Evolutionary conservation across 2,888 invertebrate species (phyloP).

Genomic region (Cyrtodaria siliqua): DNA sequence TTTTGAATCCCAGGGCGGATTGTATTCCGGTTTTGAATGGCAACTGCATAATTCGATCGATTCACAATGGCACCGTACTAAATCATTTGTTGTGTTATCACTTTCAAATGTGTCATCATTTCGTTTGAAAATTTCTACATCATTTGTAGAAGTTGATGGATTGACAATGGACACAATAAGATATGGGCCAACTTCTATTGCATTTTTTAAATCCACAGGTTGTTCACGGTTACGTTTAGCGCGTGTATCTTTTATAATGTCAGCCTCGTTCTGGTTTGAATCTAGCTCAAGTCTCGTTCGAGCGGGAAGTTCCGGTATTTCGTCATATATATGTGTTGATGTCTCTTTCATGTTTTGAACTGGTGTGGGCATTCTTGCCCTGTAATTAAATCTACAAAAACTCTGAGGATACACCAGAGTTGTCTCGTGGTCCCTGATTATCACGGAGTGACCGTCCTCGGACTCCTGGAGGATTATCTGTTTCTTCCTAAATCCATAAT

Average conservation of each 20-base stretch:
- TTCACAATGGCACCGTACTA: constrained; percentile 27
- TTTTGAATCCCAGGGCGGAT: constrained; percentile 26
- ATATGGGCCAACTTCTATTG: constrained; percentile 66
- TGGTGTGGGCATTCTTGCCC: constrained; percentile 59
- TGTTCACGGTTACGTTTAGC: constrained; percentile 1
- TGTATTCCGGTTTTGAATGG: constrained; percentile 1
- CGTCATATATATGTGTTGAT: constrained; percentile 60
- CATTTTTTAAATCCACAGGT: constrained; percentile 54
- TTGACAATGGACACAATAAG: constrained; percentile 62
- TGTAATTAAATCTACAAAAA: constrained; percentile 39
- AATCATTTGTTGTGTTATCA: background rate
- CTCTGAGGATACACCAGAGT: constrained; percentile 53
- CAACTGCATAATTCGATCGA: constrained; percentile 16
- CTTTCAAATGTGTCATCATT: constrained; percentile 14
- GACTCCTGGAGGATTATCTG: constrained; percentile 60
- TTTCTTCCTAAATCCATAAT: constrained; percentile 59
- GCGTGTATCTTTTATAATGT: constrained; percentile 54
- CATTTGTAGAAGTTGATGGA: constrained; percentile 27
- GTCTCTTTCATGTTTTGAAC: constrained; percentile 52
- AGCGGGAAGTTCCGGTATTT: constrained; percentile 54
- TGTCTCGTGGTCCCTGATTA: constrained; percentile 53
- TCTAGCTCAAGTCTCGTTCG: constrained; percentile 33
- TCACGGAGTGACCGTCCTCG: constrained; percentile 57
- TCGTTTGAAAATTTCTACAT: constrained; percentile 63
- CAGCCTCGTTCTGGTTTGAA: constrained; percentile 41